Evolutionary conservation across 2,113 vertebrate species (phyloP), one percentile per base, ranked within the genome.

Genomic region (Psittacus erithacus): DNA sequence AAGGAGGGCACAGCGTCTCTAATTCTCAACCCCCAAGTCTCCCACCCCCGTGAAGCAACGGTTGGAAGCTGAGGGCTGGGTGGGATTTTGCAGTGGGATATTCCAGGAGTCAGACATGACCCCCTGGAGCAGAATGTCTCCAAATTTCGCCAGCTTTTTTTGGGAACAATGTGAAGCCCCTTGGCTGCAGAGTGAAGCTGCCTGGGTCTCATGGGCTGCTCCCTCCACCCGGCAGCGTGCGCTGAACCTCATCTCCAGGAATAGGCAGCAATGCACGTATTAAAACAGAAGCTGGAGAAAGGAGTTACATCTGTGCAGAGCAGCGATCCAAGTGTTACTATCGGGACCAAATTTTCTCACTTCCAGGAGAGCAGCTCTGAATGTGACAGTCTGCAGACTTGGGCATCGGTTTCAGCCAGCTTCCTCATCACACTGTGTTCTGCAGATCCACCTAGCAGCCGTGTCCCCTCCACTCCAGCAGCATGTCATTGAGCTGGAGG

Each of bases 341-440:
- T 88, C 77, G 35, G 96, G 90, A 95, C 91, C 95, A 93, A 94
- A 95, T 93, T 96, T 97, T 96, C 94, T 94, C 96, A 93, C 95
- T 94, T 96, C 69, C 90, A 89, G 96, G 52, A 92, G 92, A 96
- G 93, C 92, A 88, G 92, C 92, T 94, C 83, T 41, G 89, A 95
- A 80, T 94, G 91, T 90, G 95, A 92, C 91, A 97, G 93, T 75
- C 89, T 96, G 93, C 83, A 96, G 94, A 83, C 76, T 92, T 90
- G 92, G 95, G 92, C 92, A 94, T 80, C 38, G 5, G 53, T 70
- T 86, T 94, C 95, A 94, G 92, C 69, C 88, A 96, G 94, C 86
- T 92, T 87, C 91, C 93, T 91, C 83, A 63, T 78, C 91, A 88
- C 91, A 2, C 43, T 0, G 9, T 14, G 16, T 49, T 80, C 69